Conservation (phyloP, 2,888 invertebrate genomes). For the Eupithecia centaureata region DNA sequence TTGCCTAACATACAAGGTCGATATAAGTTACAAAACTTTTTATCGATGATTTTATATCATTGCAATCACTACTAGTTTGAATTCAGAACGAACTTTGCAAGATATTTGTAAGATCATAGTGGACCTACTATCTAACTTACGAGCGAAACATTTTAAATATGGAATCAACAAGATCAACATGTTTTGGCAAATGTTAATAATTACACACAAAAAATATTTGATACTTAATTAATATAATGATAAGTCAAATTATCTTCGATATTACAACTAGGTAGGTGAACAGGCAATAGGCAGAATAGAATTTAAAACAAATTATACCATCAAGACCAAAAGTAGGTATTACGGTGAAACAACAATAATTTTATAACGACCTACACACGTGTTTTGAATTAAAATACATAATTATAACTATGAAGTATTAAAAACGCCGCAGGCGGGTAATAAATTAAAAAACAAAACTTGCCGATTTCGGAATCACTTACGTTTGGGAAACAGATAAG, state of each 20-base stretch:
- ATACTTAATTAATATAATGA: background rate
- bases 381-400: slow-evolving; percentile 52
- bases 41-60: background rate
- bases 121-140: background rate
- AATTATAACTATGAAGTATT: slow-evolving; percentile 53
- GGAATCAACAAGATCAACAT: background rate
- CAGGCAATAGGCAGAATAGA: background rate
- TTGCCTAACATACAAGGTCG: slow-evolving; percentile 34
- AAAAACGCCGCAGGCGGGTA: slow-evolving; percentile 57
- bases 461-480: slow-evolving; percentile 61
- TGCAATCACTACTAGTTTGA: slow-evolving; percentile 8
- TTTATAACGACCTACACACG: slow-evolving; percentile 53
- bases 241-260: background rate
- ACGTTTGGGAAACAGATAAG: slow-evolving; percentile 56
- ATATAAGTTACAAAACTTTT: slow-evolving; percentile 16
- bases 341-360: slow-evolving; percentile 52
- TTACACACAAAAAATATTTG: background rate
- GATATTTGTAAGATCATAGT: background rate
- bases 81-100: background rate
- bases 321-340: slow-evolving; percentile 31
- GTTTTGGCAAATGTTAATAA: background rate
- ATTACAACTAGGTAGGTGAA: background rate
- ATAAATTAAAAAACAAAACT: slow-evolving; percentile 65
- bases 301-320: slow-evolving; percentile 24
- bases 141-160: background rate